Conservation (phyloP, 2,888 invertebrate genomes). For the Hydrotaea diabolus region DNA sequence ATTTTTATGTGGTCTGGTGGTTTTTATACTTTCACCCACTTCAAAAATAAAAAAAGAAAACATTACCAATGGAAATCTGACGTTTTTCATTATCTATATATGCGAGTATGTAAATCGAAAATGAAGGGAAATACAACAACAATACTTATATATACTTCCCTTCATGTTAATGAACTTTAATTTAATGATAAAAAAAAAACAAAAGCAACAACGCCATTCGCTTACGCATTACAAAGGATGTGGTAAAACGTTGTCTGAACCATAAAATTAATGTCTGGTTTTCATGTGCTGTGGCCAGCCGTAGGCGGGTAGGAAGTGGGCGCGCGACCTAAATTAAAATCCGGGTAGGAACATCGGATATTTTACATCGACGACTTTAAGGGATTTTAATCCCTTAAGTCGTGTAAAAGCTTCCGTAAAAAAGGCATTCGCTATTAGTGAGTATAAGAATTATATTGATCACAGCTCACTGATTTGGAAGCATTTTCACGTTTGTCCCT, state of each 20-base stretch:
- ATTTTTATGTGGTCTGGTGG: neutral
- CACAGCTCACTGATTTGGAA: too few species aligned
- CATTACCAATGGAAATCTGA: constrained; percentile 1
- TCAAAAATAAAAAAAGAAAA: neutral
- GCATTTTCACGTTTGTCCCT: too few species aligned
- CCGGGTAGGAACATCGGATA: too few species aligned
- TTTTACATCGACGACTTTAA: too few species aligned
- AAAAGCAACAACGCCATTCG: neutral
- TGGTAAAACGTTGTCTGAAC: constrained; percentile 35
- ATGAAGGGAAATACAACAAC: neutral
- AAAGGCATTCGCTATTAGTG: too few species aligned
- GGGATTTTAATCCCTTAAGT: too few species aligned
- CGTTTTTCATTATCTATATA: constrained; percentile 3
- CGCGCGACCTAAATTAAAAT: too few species aligned
- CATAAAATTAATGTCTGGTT: constrained; percentile 8
- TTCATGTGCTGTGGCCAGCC: constrained; percentile 13
- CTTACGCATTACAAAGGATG: neutral
- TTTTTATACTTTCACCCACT: constrained; percentile 24
- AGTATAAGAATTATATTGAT: too few species aligned
- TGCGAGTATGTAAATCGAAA: neutral
- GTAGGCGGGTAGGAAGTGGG: too few species aligned
- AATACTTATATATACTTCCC: neutral
- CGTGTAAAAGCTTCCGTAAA: too few species aligned
- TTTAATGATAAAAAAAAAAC: neutral
- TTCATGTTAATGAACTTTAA: constrained; percentile 28